Evolutionary conservation across 2,797 vertebrate genomes (phyloP), one percentile per base, ranked within the genome.

Genomic region (Otus scops): DNA sequence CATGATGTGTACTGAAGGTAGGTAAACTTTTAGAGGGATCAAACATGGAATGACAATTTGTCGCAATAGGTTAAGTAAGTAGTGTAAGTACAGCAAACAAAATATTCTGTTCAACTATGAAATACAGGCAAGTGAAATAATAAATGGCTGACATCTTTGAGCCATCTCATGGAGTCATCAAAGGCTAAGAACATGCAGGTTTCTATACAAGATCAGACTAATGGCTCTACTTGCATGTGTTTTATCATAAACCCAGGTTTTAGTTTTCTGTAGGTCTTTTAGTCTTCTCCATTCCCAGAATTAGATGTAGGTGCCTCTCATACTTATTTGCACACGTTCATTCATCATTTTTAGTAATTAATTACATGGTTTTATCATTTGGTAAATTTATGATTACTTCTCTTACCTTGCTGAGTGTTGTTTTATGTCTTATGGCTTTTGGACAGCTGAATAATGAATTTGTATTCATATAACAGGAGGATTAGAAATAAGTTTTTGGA

Each of bases 51-150:
- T 39, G 56, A 70, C 68, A 68, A 28, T 9, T 60, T 71, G 41
- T 19, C 0, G 0, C 32, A 24, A 4, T 3, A 41, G 22, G 34
- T n/a, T 38, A 51, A 67, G 26, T 2, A 34, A 68, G 32, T 54
- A 50, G 64, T 30, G 4, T 11, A 13, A 87, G 24, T 14, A 13
- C 19, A 92, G 53, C 22, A 73, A 69, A 18, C 13, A 65, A 59
- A 86, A 51, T 4, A 24, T 18, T 50, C 81, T 22, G 36, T 32
- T 69, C 60, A 41, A 0, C 65, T 38, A 47, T 26, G 67, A 63
- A 47, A 86, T 22, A n/a, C 4, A 60, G 63, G 26, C 54, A 67
- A 73, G 48, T 27, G 73, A 36, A 82, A 9, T 22, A 88, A 51
- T 16, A 60, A 50, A 38, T 26, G 34, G 10, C 8, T 76, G 50